Conservation (phyloP, 2,113 vertebrate genomes). For the Lynx canadensis region DNA sequence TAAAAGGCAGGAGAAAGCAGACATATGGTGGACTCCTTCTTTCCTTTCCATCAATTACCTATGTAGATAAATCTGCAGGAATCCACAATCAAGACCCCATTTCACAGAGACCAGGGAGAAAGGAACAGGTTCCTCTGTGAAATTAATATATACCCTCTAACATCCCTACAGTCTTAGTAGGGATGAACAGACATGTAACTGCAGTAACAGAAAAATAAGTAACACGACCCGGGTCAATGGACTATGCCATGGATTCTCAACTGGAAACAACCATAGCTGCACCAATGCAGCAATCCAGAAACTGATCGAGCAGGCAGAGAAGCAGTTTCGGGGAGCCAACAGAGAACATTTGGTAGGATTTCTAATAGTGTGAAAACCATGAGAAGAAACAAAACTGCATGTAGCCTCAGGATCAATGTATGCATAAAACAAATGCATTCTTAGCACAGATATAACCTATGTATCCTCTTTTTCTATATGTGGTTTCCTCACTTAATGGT, state of each 20-base stretch:
- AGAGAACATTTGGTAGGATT: background rate
- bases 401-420: background rate
- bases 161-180: background rate
- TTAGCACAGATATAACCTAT: background rate
- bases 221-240: background rate
- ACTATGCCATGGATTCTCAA: background rate
- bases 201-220: background rate
- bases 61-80: background rate
- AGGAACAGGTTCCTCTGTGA: fast-evolving
- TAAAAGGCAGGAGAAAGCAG: background rate
- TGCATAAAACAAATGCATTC: background rate
- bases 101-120: background rate
- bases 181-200: fast-evolving
- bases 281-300: background rate
- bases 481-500: fast-evolving
- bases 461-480: background rate
- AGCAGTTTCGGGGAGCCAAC: background rate
- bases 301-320: background rate
- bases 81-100: background rate
- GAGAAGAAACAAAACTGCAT: background rate
- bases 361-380: background rate
- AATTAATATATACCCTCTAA: background rate
- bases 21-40: background rate
- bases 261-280: background rate
- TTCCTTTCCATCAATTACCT: background rate